Percentiles rank a stretch among this genome's conserved stretches.
These are phyloP conservation scores for Hybognathus amarus DNA, from an alignment of 2,797 vertebrate genomes.

Conservation along the genomic window DNA sequence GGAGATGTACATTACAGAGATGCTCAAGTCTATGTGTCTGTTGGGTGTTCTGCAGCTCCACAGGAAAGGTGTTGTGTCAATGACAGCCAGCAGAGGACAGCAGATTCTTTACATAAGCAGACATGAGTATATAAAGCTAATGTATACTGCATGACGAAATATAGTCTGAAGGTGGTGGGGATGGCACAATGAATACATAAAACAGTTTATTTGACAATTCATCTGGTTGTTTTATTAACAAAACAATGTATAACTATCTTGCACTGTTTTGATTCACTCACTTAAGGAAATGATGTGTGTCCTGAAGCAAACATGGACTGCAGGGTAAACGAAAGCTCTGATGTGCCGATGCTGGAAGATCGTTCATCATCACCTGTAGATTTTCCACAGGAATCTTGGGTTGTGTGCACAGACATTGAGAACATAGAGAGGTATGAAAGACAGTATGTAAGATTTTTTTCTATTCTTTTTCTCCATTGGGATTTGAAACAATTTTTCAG, in stretches of 20 bases:
- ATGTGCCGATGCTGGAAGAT: constrained; percentile 91
- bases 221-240: background rate
- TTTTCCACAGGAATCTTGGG: constrained; percentile 87
- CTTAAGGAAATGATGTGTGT: constrained; percentile 83
- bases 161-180: constrained; percentile 18
- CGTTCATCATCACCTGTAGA: constrained; percentile 86
- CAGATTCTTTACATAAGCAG: constrained; percentile 45
- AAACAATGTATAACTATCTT: background rate
- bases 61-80: constrained; percentile 85
- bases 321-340: constrained; percentile 88
- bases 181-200: constrained; percentile 8
- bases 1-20: constrained; percentile 99
- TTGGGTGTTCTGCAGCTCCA: constrained; percentile 96
- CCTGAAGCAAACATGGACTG: constrained; percentile 82
- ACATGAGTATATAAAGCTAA: constrained; percentile 42
- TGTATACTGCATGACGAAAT: constrained; percentile 7
- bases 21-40: constrained; percentile 97
- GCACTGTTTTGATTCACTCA: background rate
- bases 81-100: constrained; percentile 63
- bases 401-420: constrained; percentile 92
- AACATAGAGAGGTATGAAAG: constrained; percentile 89
- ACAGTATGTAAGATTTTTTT: background rate
- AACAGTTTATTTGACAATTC: background rate
- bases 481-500: background rate
- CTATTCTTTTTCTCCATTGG: background rate